Base-by-base conservation (phyloP, 2,888 invertebrate genomes). In the Diloba caeruleocephala region DNA sequence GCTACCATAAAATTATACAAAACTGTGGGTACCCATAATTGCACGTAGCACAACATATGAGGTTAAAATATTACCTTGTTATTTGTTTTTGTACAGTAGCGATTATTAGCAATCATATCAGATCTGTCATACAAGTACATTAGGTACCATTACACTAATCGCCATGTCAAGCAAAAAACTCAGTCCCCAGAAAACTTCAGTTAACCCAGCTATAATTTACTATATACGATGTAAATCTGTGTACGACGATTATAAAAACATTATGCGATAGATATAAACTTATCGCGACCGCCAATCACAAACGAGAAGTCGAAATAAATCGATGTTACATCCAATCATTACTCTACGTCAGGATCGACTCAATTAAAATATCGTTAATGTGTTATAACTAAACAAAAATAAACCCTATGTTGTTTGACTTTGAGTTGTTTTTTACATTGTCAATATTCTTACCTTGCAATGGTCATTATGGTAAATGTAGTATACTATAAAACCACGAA, bases 351-450 rank as follows among this genome's bases (percentile, higher is more conserved):
- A 89, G 89, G 89, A 88, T 91, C 89, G 85, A 92, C 92, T 92
- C 92, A 92, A 93, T 93, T 93, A 93, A 93, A 93, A 93, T 92
- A 92, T 93, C 93, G 92, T 93, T 92, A 93, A 92, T 89, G 87
- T 66, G 68, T 63, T 57, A 71, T 71, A 79, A 79, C 69, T 77
- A 73, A 76, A 75, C 78, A 71, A 90, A 89, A 85, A 60, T 54
- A 76, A 69, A 88, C 89, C 82, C 81, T 89, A 84, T 49, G n/a
- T 0, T 1, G 1, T 17, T n/a, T 5, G 29, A 26, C 10, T 45
- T 74, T 85, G 84, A 78, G 87, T 67, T 61, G 55, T 61, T 72
- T 78, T 87, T 89, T 84, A 36, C 62, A 49, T 38, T 68, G 66
- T 36, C 17, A 44, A 41, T 48, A 56, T 62, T 76, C 83, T 79